A percentile compares a stretch with the other conserved stretches of the same genome.
Evolutionary conservation across 2,888 invertebrate species (phyloP).

Genomic region (Catocala fraxini): DNA sequence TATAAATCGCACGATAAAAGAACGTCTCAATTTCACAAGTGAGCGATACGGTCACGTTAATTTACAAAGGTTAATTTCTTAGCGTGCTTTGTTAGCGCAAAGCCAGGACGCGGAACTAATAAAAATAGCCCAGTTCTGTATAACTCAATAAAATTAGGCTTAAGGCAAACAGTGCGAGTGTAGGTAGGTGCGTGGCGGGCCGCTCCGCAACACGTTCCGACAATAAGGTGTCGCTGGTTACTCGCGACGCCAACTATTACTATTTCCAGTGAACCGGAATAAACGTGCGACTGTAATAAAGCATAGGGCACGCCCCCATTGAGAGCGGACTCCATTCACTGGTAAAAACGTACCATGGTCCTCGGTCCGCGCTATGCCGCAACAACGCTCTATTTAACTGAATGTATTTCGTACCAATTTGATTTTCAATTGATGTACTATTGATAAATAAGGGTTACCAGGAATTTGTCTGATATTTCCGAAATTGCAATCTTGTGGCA

Average conservation of each 20-base stretch:
- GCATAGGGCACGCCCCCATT: constrained; percentile 48
- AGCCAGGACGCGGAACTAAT: constrained; percentile 56
- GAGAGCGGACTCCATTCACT: constrained; percentile 34
- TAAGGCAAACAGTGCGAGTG: constrained; percentile 49
- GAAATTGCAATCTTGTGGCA: too few species aligned
- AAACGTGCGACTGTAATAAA: constrained; percentile 64
- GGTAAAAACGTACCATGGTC: constrained; percentile 13
- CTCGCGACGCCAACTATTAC: constrained; percentile 60
- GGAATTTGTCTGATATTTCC: too few species aligned
- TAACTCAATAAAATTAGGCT: constrained; percentile 58
- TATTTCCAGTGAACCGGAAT: constrained; percentile 77
- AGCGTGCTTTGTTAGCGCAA: constrained; percentile 33
- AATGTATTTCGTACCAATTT: constrained; percentile 29
- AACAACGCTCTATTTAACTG: constrained; percentile 35
- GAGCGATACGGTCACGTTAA: constrained; percentile 33
- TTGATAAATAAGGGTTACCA: too few species aligned
- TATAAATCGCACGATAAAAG: constrained; percentile 15
- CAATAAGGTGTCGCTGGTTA: constrained; percentile 62
- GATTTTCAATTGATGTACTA: constrained; percentile 9
- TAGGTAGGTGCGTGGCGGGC: constrained; percentile 31
- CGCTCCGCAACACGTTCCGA: constrained; percentile 59
- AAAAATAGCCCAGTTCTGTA: constrained; percentile 57
- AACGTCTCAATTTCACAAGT: constrained; percentile 39
- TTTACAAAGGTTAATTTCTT: constrained; percentile 39
- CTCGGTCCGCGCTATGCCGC: constrained; percentile 3